phyloP scores from a whole-genome alignment of 2,888 invertebrate species.

The Plusia festucae region DNA sequence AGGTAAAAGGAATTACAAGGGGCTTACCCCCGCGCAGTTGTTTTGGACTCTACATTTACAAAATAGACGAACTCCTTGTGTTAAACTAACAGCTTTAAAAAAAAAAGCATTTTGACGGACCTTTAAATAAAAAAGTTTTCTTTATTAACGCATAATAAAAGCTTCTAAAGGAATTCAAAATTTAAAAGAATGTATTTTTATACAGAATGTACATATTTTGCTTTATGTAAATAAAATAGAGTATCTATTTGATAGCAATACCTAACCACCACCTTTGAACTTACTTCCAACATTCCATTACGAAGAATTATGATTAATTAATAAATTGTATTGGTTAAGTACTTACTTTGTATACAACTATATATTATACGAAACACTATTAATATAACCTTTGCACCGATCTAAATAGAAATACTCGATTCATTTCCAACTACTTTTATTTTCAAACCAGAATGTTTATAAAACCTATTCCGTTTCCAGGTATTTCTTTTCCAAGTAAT shows the following conservation, averaged over 20 bases:
- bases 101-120: constrained; percentile 11
- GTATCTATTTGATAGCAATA: not conserved
- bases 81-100: constrained; percentile 9
- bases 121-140: not conserved
- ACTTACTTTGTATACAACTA: not conserved
- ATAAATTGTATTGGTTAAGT: not conserved
- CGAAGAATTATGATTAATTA: not conserved
- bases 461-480: not conserved
- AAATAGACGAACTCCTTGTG: not conserved
- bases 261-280: not conserved
- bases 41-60: constrained; percentile 5
- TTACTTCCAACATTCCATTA: not conserved
- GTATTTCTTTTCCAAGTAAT: no score
- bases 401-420: not conserved
- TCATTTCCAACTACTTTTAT: not conserved
- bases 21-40: constrained; percentile 13
- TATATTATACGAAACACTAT: not conserved
- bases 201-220: not conserved
- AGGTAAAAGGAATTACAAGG: constrained; percentile 49
- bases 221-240: not conserved
- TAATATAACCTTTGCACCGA: not conserved
- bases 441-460: not conserved
- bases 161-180: no score
- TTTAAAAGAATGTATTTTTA: no score
- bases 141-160: no score